Percentiles rank a stretch among this genome's conserved stretches.
These are phyloP conservation scores for Macaria notata DNA, from an alignment of 2,888 invertebrate genomes.

Conservation along the genomic window DNA sequence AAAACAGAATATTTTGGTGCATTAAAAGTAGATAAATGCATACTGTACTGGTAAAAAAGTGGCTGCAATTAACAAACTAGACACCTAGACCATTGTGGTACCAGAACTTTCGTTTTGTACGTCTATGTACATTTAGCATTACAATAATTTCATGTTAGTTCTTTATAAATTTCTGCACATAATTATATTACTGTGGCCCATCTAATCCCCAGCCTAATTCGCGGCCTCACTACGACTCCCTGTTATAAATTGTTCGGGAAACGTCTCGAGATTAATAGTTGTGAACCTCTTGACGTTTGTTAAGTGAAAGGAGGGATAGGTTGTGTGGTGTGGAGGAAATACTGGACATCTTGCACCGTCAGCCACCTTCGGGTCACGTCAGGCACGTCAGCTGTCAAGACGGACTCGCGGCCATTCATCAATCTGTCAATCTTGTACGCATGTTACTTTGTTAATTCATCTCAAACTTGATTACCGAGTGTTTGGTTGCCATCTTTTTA, in stretches of 20 bases:
- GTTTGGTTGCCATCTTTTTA: no score
- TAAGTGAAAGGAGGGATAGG: conserved; percentile 63
- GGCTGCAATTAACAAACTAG: no score
- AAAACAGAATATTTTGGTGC: no score
- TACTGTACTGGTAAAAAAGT: no score
- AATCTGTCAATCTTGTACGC: conserved; percentile 9
- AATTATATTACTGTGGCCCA: conserved; percentile 48
- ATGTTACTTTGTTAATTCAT: conserved; percentile 3
- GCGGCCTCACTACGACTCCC: conserved; percentile 54
- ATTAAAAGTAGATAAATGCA: no score
- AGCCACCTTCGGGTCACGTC: conserved; percentile 3
- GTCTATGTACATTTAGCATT: no score
- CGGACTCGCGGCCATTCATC: conserved; percentile 6
- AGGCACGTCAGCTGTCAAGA: conserved; percentile 5
- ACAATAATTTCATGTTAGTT: no score
- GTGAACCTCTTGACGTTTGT: conserved; percentile 58
- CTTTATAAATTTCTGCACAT: no score
- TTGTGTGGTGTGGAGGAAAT: conserved; percentile 52
- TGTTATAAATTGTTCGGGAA: conserved; percentile 75
- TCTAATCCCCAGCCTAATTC: conserved; percentile 64
- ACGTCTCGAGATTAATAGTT: conserved; percentile 75
- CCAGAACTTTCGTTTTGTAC: no score
- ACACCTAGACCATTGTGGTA: no score
- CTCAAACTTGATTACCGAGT: not conserved
- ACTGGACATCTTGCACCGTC: conserved; percentile 32